Conservation (phyloP, 2,888 invertebrate genomes). For the Nomada goodeniana region DNA sequence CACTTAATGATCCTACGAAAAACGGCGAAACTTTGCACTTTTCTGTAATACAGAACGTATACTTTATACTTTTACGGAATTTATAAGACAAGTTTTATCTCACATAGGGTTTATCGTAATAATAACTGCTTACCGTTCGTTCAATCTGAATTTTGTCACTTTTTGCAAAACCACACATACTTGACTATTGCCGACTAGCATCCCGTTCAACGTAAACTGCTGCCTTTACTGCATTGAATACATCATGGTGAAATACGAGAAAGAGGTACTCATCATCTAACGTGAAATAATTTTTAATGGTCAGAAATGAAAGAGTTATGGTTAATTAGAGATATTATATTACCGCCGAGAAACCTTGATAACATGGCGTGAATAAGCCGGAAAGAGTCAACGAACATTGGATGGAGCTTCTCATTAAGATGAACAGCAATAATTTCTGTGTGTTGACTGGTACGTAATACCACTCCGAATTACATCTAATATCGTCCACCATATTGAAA, state of each 20-base stretch:
- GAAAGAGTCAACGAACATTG: constrained; percentile 8
- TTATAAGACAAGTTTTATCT: too few relatives aligned
- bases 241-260: constrained; percentile 49
- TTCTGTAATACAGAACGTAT: too few relatives aligned
- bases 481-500: neutral
- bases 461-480: constrained; percentile 50
- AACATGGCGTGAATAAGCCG: constrained; percentile 29
- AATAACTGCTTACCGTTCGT: too few relatives aligned
- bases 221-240: neutral
- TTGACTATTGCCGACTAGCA: neutral
- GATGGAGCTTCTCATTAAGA: constrained; percentile 27
- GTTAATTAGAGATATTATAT: neutral
- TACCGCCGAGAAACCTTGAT: constrained; percentile 46
- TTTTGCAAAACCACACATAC: neutral
- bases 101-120: too few relatives aligned
- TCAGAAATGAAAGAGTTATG: neutral
- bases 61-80: too few relatives aligned
- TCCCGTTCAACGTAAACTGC: neutral
- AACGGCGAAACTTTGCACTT: too few relatives aligned
- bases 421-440: constrained; percentile 44
- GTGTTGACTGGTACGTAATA: constrained; percentile 11
- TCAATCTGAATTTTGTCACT: too few relatives aligned
- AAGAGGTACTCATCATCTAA: constrained; percentile 32
- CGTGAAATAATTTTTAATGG: neutral
- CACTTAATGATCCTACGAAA: too few relatives aligned